A percentile compares a stretch with the other conserved stretches of the same genome.
Conservation (phyloP, 2,797 vertebrate species). For the Otolemur crassicaudatus region DNA sequence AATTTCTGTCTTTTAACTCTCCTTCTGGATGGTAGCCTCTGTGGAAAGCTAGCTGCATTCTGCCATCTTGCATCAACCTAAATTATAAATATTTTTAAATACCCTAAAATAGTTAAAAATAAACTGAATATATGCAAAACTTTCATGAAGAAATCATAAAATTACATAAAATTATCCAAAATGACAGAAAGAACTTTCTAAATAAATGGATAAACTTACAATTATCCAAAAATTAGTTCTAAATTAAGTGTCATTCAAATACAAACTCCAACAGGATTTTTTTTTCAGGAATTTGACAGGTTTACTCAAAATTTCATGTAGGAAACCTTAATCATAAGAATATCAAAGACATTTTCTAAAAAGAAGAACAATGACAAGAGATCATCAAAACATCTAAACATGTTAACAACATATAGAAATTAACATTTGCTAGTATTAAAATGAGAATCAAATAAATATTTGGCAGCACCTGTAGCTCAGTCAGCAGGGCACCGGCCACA, state of each 20-base stretch:
- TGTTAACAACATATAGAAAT: background rate
- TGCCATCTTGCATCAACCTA: no score
- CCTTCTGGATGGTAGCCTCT: no score
- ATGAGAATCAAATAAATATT: background rate
- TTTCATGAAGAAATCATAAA: background rate
- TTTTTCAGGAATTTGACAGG: background rate
- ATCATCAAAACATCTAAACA: background rate
- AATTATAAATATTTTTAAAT: background rate
- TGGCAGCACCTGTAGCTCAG: no score
- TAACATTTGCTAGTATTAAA: background rate
- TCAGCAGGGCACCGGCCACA: no score
- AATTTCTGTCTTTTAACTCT: no score
- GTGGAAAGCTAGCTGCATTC: no score
- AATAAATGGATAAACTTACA: background rate
- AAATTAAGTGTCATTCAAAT: background rate
- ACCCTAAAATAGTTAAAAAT: background rate
- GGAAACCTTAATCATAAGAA: background rate
- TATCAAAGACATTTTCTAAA: background rate
- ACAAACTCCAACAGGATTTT: background rate
- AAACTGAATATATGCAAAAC: background rate
- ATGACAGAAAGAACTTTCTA: background rate
- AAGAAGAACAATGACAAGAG: conserved; percentile 1
- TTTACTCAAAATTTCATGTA: background rate
- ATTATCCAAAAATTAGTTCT: background rate
- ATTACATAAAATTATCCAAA: background rate